Evolutionary conservation across 2,113 vertebrate genomes (phyloP), one percentile per base, ranked within the genome.

Genomic region (Toxostoma redivivum): DNA sequence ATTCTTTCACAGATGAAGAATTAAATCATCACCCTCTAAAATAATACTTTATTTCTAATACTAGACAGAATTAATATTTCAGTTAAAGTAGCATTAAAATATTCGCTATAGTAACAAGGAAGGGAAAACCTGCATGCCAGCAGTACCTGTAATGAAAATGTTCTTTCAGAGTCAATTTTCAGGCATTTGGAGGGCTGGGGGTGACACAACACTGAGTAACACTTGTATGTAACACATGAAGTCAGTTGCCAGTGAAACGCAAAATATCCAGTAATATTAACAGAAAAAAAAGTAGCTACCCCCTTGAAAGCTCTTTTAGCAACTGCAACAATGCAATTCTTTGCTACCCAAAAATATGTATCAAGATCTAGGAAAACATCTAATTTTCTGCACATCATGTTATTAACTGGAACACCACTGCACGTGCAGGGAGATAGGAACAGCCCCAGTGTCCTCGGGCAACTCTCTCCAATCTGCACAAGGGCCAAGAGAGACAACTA

Each of bases 11-110:
- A 96, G 92, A 92, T 83, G 44, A 95, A 90, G 78, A 93, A 77
- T 94, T 92, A 84, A 94, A 93, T 92, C 61, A 88, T 80, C 76
- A 93, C 76, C 82, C 57, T 95, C 90, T 93, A 81, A 97, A 96
- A 82, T 94, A 91, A 95, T 90, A 90, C 85, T 94, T 95, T 93
- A 95, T 93, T 95, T 96, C 91, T 94, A 96, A 78, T 64, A 96
- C 92, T 96, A 96, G 51, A 95, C 54, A 96, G 88, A 96, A 91
- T 83, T 93, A 81, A 70, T 96, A 86, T 90, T 76, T 94, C 88
- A 50, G 47, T 87, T 82, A 80, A 96, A 92, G 74, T 10, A 93
- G 66, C 86, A 96, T 71, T 70, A 79, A 92, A 95, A 92, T 92
- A 94, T 71, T 74, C 37, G 10, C 80, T 93, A 83, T 35, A 93